These are phyloP conservation scores for Anoplolepis gracilipes DNA, from an alignment of 1,140 invertebrate species.

Conservation along the genomic window DNA sequence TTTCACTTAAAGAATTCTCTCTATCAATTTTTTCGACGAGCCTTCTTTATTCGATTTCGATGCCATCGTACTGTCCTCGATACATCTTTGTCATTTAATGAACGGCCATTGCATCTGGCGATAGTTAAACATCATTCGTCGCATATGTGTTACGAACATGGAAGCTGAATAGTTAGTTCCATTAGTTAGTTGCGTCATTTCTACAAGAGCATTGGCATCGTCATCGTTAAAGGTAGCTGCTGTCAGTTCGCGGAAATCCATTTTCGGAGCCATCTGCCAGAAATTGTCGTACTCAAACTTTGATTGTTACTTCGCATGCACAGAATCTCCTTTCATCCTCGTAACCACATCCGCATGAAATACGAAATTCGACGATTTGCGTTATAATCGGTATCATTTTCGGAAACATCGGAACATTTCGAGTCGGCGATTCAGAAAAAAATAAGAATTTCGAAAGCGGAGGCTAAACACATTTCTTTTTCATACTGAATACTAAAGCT, in stretches of 20 bases:
- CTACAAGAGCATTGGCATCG: conserved; percentile 40
- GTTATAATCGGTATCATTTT: neutral
- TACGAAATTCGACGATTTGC: neutral
- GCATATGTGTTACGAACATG: conserved; percentile 16
- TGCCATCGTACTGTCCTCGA: neutral
- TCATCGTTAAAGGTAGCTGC: conserved; percentile 40
- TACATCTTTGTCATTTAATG: conserved; percentile 13
- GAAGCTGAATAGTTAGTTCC: conserved; percentile 44
- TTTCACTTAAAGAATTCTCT: neutral
- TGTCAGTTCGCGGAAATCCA: conserved; percentile 47
- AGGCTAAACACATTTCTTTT: too few relatives aligned
- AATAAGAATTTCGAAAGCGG: neutral
- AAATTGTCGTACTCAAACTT: neutral
- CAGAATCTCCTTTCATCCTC: neutral
- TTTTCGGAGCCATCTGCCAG: conserved; percentile 44
- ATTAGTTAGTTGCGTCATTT: conserved; percentile 54
- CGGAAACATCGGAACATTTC: too few relatives aligned
- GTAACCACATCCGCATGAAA: conserved; percentile 15
- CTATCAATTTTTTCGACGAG: neutral
- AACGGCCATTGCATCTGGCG: conserved; percentile 29
- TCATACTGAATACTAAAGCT: too few relatives aligned
- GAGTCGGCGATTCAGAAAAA: neutral
- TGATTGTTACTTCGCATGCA: conserved; percentile 44
- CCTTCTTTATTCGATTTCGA: conserved; percentile 13
- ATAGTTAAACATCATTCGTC: conserved; percentile 17